phyloP scores from a whole-genome alignment of 2,797 vertebrate genomes.

The Bothrops alternatus region DNA sequence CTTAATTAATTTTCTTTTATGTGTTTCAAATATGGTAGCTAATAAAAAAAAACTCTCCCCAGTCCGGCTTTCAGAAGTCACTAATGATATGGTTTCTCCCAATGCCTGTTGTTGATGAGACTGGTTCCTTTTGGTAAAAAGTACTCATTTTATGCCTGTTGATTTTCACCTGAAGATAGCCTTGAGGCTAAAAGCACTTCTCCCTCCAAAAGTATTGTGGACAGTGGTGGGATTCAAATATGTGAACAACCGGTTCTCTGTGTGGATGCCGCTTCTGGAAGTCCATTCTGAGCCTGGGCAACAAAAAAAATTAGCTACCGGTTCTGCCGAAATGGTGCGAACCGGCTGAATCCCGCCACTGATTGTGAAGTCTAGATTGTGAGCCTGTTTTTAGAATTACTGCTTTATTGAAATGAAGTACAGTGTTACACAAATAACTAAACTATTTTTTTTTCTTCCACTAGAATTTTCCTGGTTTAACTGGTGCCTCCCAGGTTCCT shows the following conservation, averaged over 20 bases:
- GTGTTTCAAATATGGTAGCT: background rate
- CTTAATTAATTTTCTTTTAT: background rate
- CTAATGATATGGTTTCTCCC: background rate
- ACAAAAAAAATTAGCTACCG: no score
- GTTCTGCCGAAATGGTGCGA: no score
- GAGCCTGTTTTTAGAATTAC: background rate
- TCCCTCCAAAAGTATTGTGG: background rate
- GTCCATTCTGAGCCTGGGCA: no score
- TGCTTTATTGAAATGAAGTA: background rate
- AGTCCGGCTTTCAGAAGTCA: background rate
- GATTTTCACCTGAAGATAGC: background rate
- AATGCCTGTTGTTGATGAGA: background rate
- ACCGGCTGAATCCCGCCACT: no score
- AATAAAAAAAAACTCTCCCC: background rate
- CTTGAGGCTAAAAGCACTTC: background rate
- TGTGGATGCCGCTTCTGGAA: no score
- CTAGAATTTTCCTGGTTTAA: slow-evolving; percentile 96
- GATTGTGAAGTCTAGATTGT: background rate
- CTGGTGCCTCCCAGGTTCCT: slow-evolving; percentile 95
- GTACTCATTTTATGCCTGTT: background rate
- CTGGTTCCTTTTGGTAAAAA: background rate
- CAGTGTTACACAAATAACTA: background rate
- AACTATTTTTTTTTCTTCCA: slow-evolving; percentile 41
- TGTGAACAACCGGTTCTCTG: no score
- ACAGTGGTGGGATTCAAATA: no score